Evolutionary conservation across 1,140 invertebrate species (phyloP).

Genomic region (Bombus pascuorum): DNA sequence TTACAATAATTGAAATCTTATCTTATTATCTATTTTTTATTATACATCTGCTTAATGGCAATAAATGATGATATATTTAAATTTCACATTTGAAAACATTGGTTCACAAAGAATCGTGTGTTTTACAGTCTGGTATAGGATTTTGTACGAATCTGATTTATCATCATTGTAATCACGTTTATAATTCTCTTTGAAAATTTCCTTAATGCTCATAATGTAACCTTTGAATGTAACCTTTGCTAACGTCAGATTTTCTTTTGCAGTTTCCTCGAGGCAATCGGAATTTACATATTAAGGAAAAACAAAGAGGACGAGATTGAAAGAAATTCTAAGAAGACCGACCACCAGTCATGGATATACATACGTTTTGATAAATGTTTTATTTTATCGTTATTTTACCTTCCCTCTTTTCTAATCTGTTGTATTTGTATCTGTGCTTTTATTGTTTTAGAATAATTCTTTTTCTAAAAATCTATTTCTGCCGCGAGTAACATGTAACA

Average conservation of each 20-base stretch:
- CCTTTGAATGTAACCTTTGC: neutral
- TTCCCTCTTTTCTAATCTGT: too few relatives aligned
- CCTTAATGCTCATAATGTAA: neutral
- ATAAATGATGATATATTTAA: too few relatives aligned
- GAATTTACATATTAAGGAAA: conserved; percentile 10
- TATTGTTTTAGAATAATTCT: neutral
- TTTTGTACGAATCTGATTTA: neutral
- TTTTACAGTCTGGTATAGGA: too few relatives aligned
- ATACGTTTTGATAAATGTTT: neutral
- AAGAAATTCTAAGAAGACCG: conserved; percentile 12
- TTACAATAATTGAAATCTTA: too few relatives aligned
- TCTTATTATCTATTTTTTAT: too few relatives aligned
- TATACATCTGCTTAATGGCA: too few relatives aligned
- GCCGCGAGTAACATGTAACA: too few relatives aligned
- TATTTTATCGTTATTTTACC: neutral
- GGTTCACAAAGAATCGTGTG: too few relatives aligned
- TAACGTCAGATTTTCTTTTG: neutral
- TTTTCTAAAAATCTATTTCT: neutral
- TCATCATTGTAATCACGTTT: neutral
- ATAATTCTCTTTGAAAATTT: neutral
- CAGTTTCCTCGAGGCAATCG: neutral
- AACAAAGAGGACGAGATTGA: neutral
- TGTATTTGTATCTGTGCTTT: neutral
- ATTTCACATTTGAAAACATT: too few relatives aligned
- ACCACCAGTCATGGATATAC: neutral